These are phyloP conservation scores for Agonopterix alstromeriana DNA, from an alignment of 2,888 invertebrate genomes.

Conservation along the genomic window DNA sequence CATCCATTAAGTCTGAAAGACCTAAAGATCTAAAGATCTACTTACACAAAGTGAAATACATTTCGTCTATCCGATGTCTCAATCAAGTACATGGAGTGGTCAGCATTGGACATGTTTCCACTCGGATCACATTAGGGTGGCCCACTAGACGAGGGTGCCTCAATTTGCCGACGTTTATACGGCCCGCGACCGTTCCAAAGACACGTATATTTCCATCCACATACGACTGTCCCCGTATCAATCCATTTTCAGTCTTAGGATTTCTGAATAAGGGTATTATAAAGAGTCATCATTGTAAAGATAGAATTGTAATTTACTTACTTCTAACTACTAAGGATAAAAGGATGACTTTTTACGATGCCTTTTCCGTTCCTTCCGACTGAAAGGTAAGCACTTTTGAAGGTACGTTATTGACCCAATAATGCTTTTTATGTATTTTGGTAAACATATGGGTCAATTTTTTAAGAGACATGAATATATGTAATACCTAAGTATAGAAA, in stretches of 20 bases:
- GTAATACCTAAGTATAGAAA: neutral
- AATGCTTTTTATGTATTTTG: neutral
- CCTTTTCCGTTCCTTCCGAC: constrained; percentile 2
- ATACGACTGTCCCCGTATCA: no score
- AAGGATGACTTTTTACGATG: constrained; percentile 11
- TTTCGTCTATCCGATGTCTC: constrained; percentile 23
- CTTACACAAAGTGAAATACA: constrained; percentile 11
- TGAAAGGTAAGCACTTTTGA: neutral
- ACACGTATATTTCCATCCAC: neutral
- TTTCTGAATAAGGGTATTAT: no score
- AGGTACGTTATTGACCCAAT: neutral
- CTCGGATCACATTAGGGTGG: constrained; percentile 31
- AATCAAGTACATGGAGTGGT: constrained; percentile 34
- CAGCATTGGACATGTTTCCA: constrained; percentile 28
- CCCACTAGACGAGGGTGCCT: constrained; percentile 38
- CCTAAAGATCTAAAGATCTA: no score
- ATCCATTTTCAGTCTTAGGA: no score
- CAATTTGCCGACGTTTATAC: constrained; percentile 49
- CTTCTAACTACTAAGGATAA: constrained; percentile 23
- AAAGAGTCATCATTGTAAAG: no score
- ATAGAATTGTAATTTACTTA: constrained; percentile 23
- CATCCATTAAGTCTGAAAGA: no score
- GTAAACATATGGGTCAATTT: neutral
- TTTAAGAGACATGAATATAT: neutral
- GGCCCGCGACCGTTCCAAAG: constrained; percentile 6